A percentile compares a stretch with the other conserved stretches of the same genome.
Evolutionary conservation across 2,797 vertebrate species (phyloP).

Genomic region (Myiotriccus ornatus): DNA sequence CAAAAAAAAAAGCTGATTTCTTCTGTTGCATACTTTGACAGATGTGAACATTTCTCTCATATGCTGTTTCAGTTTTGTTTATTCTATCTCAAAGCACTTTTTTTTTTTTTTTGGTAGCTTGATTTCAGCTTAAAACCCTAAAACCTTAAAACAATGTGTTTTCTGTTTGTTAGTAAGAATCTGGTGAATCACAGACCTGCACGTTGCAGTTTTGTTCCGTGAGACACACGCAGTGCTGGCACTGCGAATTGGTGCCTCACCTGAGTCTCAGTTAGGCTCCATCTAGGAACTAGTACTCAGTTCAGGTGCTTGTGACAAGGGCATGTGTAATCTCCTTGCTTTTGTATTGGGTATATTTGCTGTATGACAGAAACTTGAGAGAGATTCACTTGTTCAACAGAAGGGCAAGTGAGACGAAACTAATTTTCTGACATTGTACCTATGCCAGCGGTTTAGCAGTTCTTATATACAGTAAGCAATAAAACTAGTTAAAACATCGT

Average conservation of each 20-base stretch:
- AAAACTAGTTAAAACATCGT: constrained; percentile 56
- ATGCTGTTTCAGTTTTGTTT: neutral
- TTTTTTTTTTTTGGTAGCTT: neutral
- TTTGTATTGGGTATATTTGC: neutral
- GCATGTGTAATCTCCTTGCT: neutral
- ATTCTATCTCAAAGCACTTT: neutral
- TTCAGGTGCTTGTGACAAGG: neutral
- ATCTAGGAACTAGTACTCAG: neutral
- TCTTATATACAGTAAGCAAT: constrained; percentile 18
- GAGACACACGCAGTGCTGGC: neutral
- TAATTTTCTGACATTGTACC: neutral
- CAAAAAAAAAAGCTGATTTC: neutral
- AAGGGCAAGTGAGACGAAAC: neutral
- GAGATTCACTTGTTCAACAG: neutral
- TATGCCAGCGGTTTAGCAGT: neutral
- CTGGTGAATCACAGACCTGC: neutral
- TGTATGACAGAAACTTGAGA: neutral
- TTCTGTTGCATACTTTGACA: neutral
- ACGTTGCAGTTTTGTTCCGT: neutral
- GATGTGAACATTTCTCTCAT: neutral
- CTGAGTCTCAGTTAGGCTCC: neutral
- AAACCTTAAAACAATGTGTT: neutral
- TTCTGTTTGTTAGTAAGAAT: neutral
- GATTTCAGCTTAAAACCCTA: neutral
- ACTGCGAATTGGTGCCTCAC: neutral